These are phyloP conservation scores for Polymixis flavicincta DNA, from an alignment of 2,888 invertebrate genomes.

Conservation along the genomic window DNA sequence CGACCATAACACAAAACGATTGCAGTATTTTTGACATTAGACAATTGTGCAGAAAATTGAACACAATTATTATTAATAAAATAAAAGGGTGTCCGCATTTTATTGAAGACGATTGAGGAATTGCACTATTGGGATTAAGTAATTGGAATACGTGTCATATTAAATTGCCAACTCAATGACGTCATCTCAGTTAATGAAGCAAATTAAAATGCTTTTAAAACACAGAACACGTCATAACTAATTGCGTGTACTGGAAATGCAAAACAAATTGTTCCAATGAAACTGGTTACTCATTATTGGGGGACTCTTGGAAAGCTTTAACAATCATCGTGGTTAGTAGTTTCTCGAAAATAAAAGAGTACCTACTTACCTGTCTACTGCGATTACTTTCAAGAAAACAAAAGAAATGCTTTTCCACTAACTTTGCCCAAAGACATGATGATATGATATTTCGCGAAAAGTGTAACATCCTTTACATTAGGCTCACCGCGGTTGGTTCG, in stretches of 20 bases:
- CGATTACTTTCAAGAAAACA: conserved; percentile 8
- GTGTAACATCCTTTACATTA: background rate
- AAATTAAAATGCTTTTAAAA: conserved; percentile 31
- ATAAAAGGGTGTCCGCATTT: background rate
- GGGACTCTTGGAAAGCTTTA: conserved; percentile 16
- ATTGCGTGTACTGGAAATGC: conserved; percentile 20
- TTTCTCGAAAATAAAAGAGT: conserved; percentile 24
- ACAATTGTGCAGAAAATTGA: background rate
- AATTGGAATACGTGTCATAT: background rate
- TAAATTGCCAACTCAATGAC: conserved; percentile 19
- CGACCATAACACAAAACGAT: background rate
- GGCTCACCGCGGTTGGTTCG: no score
- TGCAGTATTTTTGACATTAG: background rate
- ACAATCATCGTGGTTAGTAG: background rate
- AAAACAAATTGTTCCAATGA: conserved; percentile 49
- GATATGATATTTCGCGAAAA: background rate
- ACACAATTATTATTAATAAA: background rate
- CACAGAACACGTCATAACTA: conserved; percentile 32
- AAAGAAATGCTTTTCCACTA: background rate
- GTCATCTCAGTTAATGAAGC: conserved; percentile 32
- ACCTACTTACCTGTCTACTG: background rate
- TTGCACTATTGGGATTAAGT: background rate
- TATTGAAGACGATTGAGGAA: background rate
- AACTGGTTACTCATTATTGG: conserved; percentile 37
- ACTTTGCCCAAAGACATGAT: no score